Base-by-base conservation (phyloP, 2,797 vertebrate genomes). In the Microctenopoma lineatum region DNA sequence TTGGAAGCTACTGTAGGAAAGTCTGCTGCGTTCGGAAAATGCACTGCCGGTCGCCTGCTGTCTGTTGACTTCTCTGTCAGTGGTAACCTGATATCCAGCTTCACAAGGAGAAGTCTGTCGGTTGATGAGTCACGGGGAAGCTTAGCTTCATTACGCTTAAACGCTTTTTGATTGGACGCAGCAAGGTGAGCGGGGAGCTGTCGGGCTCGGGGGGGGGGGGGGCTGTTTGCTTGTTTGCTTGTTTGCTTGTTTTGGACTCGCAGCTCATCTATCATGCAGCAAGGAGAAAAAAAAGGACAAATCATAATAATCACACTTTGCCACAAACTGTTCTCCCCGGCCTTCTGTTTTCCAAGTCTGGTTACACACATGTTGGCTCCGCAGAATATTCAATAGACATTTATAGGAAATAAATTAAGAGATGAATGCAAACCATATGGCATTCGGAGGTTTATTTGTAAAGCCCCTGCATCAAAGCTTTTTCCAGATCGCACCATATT, bases 361-460 rank as follows among this genome's bases (percentile, higher is more conserved):
- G 94, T 95, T 95, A 94, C 94, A 96, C 96, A 96, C 95, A 94
- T 94, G 94, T 95, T 96, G 95, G 95, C 95, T 95, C 92, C 86
- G 92, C 95, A 92, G 94, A 95, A 96, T 95, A 96, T 96, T 96
- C 95, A 96, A 95, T 94, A 95, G 96, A 97, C 96, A 97, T 98
- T 98, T 98, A 98, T 97, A 97, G 96, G 96, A 97, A 98, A 97
- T 97, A 96, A 98, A 98, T 97, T 96, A 97, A 96, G 94, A 96
- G 95, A 95, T 94, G 94, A 97, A 98, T 97, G 96, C 95, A 96
- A 98, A 98, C 96, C 97, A 98, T 96, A 98, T 98, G 98, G 94
- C 93, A 95, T 96, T 95, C 93, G 87, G 94, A 95, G 95, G 95
- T 96, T 97, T 97, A 98, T 98, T 99, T 98, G 97, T 96, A 96